Evolutionary conservation across 1,140 invertebrate species (phyloP).

Genomic region (Lepeophtheirus salmonis): DNA sequence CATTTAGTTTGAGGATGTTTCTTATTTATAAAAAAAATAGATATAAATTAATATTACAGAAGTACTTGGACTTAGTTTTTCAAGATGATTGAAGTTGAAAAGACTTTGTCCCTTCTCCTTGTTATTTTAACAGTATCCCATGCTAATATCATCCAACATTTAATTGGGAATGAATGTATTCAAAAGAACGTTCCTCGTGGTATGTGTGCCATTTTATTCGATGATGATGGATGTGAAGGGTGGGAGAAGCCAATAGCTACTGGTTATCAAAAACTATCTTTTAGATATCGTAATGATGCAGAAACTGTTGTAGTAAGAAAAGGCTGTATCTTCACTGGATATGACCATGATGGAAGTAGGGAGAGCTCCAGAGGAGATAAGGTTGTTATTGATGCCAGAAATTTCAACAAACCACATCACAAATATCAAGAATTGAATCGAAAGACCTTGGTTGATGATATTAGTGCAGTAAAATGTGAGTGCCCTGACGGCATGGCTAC

Average conservation of each 20-base stretch:
- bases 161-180: neutral
- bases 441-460: neutral
- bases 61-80: neutral
- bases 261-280: constrained; percentile 1
- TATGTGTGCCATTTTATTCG: constrained; percentile 1
- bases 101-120: no score
- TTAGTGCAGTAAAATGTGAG: neutral
- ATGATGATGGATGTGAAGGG: neutral
- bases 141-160: neutral
- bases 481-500: neutral
- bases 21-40: no score
- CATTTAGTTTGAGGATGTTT: no score
- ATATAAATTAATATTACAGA: neutral
- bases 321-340: neutral
- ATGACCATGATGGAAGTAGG: constrained; percentile 7
- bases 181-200: neutral
- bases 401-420: neutral
- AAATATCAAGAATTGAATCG: neutral
- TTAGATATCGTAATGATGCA: neutral
- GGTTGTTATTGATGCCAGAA: neutral
- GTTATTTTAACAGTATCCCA: no score
- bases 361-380: neutral
- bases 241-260: neutral
- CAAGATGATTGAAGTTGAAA: no score
- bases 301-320: constrained; percentile 3